These are phyloP conservation scores for Magallana angulata DNA, from an alignment of 1,140 invertebrate species.

Conservation along the genomic window DNA sequence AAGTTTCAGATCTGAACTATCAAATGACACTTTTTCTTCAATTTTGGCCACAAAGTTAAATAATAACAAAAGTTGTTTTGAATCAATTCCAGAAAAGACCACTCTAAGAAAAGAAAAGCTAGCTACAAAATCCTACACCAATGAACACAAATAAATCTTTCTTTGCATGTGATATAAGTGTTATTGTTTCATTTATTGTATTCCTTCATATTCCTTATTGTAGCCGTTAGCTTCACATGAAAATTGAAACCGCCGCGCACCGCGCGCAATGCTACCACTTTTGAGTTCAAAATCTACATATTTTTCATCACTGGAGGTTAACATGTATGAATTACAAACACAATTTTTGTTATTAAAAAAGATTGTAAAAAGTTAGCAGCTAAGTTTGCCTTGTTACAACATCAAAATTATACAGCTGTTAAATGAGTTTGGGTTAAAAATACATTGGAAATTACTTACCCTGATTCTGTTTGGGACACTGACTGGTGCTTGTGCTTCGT, in stretches of 20 bases:
- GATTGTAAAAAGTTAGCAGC: too few relatives aligned
- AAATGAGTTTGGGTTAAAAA: not conserved
- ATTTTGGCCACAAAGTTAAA: not conserved
- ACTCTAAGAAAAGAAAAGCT: not conserved
- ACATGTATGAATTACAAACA: not conserved
- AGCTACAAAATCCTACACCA: not conserved
- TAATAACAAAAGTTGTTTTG: not conserved
- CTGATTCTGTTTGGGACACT: slow-evolving; percentile 21
- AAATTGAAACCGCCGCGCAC: not conserved
- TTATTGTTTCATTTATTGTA: not conserved
- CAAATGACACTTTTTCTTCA: not conserved
- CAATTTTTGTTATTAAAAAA: too few relatives aligned
- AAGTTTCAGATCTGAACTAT: slow-evolving; percentile 3
- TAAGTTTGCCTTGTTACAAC: too few relatives aligned
- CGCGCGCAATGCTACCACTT: not conserved
- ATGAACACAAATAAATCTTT: too few relatives aligned
- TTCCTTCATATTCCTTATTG: not conserved
- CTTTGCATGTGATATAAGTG: not conserved
- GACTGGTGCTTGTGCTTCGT: slow-evolving; percentile 15
- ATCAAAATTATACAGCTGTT: not conserved
- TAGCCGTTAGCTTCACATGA: not conserved
- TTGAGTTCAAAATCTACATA: not conserved
- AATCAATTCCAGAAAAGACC: not conserved
- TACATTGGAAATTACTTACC: not conserved
- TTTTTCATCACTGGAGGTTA: slow-evolving; percentile 10